Conservation (phyloP, 2,113 vertebrate species). For the Terrapene triunguis region DNA sequence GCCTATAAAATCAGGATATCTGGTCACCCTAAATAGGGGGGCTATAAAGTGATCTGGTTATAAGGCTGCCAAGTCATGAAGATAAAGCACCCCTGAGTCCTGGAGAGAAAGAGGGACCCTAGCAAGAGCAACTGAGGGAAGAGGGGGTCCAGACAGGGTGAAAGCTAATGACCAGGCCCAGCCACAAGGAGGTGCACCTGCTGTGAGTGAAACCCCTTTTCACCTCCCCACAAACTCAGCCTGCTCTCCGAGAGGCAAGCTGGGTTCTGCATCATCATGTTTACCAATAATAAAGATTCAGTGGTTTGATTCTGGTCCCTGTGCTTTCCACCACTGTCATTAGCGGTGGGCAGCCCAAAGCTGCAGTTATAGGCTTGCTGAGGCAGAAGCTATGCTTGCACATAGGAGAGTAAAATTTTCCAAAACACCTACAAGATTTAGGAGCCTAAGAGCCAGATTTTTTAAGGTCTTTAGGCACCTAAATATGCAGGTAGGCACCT, state of each 20-base stretch:
- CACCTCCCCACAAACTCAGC: neutral
- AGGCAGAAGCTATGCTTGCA: neutral
- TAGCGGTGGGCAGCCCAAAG: neutral
- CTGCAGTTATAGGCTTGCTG: neutral
- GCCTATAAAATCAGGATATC: no score
- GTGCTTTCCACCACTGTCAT: neutral
- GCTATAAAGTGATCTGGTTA: neutral
- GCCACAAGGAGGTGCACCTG: neutral
- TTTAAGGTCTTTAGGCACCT: neutral
- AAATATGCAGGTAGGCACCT: neutral
- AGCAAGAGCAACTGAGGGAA: neutral
- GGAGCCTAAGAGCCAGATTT: slow-evolving; percentile 5
- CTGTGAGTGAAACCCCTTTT: neutral
- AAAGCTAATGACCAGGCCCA: neutral
- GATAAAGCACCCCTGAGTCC: neutral
- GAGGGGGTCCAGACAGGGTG: neutral
- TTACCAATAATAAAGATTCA: neutral
- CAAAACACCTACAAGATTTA: neutral
- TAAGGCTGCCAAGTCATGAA: neutral
- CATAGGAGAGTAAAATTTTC: neutral
- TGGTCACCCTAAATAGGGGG: no score
- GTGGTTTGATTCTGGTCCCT: neutral
- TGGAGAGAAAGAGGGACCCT: neutral
- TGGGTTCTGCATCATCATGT: neutral
- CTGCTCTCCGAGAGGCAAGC: neutral